Evolutionary conservation across 92 coral and sea anemone species (phyloP).

Genomic region (Plumapathes pennacea): DNA sequence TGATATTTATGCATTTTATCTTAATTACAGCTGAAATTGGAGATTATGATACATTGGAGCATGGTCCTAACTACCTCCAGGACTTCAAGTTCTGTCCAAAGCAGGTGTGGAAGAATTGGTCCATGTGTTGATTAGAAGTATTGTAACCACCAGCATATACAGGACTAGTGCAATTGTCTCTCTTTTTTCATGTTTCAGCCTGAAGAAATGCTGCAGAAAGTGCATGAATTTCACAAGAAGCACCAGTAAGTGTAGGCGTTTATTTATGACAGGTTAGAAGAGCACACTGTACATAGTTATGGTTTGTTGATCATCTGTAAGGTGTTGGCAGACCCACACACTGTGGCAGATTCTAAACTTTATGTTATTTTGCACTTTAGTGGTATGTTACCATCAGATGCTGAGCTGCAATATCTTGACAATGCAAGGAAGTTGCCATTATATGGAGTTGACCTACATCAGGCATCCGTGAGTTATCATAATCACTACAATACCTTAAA

Average conservation of each 20-base stretch:
- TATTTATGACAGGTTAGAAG: no score
- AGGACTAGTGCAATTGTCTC: background rate
- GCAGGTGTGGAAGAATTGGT: conserved; percentile 72
- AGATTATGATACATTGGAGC: conserved; percentile 69
- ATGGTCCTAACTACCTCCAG: conserved; percentile 53
- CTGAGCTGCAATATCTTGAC: conserved; percentile 93
- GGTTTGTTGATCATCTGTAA: no score
- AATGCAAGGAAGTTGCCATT: conserved; percentile 90
- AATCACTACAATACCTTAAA: no score
- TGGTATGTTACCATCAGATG: conserved; percentile 92
- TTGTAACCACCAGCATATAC: background rate
- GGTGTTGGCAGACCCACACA: no score
- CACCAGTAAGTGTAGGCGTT: conserved; percentile 88
- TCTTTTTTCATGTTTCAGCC: conserved; percentile 52
- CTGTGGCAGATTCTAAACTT: no score
- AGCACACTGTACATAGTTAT: no score
- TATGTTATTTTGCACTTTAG: conserved; percentile 20
- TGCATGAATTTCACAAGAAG: conserved; percentile 83
- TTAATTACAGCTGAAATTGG: conserved; percentile 87
- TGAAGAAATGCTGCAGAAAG: conserved; percentile 77
- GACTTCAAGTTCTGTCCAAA: conserved; percentile 92
- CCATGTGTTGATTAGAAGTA: background rate
- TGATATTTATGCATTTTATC: no score
- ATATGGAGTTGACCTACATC: conserved; percentile 93
- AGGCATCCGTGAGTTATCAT: conserved; percentile 85